Conservation (phyloP, 2,113 vertebrate species). For the Cheilinus undulatus region DNA sequence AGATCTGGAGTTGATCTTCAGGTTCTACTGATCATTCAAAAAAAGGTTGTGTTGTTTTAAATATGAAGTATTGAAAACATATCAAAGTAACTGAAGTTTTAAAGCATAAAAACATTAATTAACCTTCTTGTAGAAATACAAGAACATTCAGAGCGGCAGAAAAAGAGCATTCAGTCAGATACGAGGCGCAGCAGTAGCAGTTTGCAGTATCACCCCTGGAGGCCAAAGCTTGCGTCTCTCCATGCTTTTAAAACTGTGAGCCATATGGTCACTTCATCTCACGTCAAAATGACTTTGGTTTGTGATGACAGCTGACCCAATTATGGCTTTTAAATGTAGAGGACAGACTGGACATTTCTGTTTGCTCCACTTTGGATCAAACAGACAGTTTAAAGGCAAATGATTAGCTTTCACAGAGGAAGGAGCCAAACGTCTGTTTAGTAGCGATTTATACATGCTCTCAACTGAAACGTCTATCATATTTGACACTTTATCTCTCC, state of each 20-base stretch:
- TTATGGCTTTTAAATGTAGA: slow-evolving; percentile 42
- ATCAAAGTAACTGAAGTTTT: too few relatives aligned
- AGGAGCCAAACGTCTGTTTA: background rate
- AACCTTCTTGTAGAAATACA: too few relatives aligned
- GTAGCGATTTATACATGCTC: background rate
- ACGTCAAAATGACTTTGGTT: slow-evolving; percentile 5
- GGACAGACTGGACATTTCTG: background rate
- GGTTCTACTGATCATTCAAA: too few relatives aligned
- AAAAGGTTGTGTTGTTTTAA: too few relatives aligned
- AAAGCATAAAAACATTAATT: too few relatives aligned
- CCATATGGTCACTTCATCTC: slow-evolving; percentile 18
- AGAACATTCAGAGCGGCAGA: slow-evolving; percentile 39
- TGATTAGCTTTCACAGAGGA: background rate
- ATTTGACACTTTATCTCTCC: background rate
- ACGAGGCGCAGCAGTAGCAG: slow-evolving; percentile 26
- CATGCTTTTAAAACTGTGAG: background rate
- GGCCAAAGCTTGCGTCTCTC: slow-evolving; percentile 2
- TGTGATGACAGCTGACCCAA: background rate
- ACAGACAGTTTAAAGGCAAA: background rate
- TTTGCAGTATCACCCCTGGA: background rate
- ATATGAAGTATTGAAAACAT: too few relatives aligned
- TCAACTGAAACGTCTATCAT: background rate
- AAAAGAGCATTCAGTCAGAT: slow-evolving; percentile 9
- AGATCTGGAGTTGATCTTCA: too few relatives aligned
- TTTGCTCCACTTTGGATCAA: background rate